Percentiles rank a stretch among this genome's conserved stretches.
phyloP scores from a whole-genome alignment of 2,113 vertebrate species.

The Pluvialis apricaria region DNA sequence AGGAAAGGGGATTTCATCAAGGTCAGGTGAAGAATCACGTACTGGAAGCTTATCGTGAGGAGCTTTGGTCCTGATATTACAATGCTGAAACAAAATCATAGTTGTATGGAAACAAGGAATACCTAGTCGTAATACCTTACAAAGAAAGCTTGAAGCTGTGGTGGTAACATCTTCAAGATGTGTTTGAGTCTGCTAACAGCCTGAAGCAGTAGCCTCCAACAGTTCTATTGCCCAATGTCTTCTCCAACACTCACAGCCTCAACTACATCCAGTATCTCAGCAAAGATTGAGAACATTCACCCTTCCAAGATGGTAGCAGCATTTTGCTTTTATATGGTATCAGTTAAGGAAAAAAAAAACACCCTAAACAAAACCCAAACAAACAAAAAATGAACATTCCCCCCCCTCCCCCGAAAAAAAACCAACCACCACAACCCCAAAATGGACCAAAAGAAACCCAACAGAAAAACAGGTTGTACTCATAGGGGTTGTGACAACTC shows the following conservation, averaged over 20 bases:
- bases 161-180: not conserved
- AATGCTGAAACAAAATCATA: not conserved
- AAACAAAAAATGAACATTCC: not conserved
- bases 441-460: not conserved
- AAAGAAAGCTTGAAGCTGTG: not conserved
- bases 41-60: not conserved
- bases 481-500: not conserved
- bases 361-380: not conserved
- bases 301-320: not conserved
- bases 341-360: not conserved
- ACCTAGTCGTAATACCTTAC: not conserved
- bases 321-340: not conserved
- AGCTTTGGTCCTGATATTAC: not conserved
- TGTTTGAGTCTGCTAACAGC: not conserved
- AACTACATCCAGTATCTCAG: not conserved
- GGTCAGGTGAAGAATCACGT: not conserved
- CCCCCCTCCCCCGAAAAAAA: rapidly evolving
- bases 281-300: not conserved
- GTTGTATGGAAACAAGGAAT: not conserved
- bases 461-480: not conserved
- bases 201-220: not conserved
- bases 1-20: not conserved
- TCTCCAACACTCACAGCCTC: not conserved
- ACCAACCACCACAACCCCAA: no score
- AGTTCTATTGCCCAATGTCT: not conserved